These are phyloP conservation scores for Chlorops oryzae DNA, from an alignment of 1,140 invertebrate species.

Conservation along the genomic window DNA sequence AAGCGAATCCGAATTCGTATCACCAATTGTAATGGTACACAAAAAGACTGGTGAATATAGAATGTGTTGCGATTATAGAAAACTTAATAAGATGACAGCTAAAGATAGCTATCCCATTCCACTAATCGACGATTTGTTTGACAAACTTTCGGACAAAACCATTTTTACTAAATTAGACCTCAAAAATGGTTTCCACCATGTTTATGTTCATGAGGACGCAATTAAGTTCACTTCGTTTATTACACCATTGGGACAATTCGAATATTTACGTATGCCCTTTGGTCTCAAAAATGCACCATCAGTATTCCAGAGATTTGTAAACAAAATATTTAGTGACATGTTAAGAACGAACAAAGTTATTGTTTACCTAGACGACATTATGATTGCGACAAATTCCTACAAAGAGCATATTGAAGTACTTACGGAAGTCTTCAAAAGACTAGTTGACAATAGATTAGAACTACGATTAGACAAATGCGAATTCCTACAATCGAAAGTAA, in stretches of 20 bases:
- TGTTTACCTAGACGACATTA: conserved; percentile 17
- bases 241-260: conserved; percentile 30
- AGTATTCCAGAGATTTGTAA: conserved; percentile 42
- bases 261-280: conserved; percentile 33
- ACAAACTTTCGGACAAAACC: conserved; percentile 18
- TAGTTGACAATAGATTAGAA: conserved; percentile 35
- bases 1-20: conserved; percentile 31
- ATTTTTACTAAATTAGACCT: conserved; percentile 35
- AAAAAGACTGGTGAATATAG: conserved; percentile 26
- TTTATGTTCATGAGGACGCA: conserved; percentile 22
- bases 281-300: conserved; percentile 35
- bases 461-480: conserved; percentile 45
- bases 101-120: conserved; percentile 35
- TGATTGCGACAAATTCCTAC: conserved; percentile 8
- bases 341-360: conserved; percentile 11
- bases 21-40: conserved; percentile 29
- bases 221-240: conserved; percentile 35
- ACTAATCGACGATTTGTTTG: conserved; percentile 37
- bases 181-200: conserved; percentile 39
- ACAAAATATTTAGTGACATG: conserved; percentile 33
- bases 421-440: conserved; percentile 21
- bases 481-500: conserved; percentile 28
- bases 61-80: conserved; percentile 28
- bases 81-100: conserved; percentile 21
- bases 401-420: conserved; percentile 15